Evolutionary conservation across 2,888 invertebrate genomes (phyloP).

Genomic region (Colostygia pectinataria): DNA sequence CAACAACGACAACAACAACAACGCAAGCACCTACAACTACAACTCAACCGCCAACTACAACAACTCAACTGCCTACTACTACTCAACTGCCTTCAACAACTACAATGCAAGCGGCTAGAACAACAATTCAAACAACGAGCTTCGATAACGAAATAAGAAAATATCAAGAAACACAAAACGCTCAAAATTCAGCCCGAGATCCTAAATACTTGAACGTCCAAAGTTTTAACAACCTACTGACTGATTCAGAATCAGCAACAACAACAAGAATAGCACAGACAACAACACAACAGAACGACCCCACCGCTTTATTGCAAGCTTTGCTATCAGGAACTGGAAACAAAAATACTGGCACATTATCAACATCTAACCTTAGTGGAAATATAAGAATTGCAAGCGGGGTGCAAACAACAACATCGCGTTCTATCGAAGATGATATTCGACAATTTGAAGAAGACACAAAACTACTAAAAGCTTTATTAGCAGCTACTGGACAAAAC

Average conservation of each 20-base stretch:
- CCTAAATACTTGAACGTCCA: slow-evolving; percentile 64
- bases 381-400: slow-evolving; percentile 40
- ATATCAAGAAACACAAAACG: slow-evolving; percentile 55
- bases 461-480: slow-evolving; percentile 68
- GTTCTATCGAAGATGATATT: slow-evolving; percentile 73
- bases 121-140: slow-evolving; percentile 46
- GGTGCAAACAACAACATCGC: slow-evolving; percentile 55
- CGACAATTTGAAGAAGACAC: slow-evolving; percentile 76
- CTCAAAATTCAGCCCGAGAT: slow-evolving; percentile 64
- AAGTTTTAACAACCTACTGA: slow-evolving; percentile 40
- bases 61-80: slow-evolving; percentile 30
- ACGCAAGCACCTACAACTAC: slow-evolving; percentile 35
- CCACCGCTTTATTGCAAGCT: slow-evolving; percentile 61
- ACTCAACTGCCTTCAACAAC: slow-evolving; percentile 27
- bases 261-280: slow-evolving; percentile 40
- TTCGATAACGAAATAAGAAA: slow-evolving; percentile 55
- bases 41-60: slow-evolving; percentile 32
- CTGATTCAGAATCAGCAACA: slow-evolving; percentile 39
- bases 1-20: slow-evolving; percentile 22
- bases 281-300: slow-evolving; percentile 44
- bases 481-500: slow-evolving; percentile 72
- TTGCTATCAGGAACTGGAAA: slow-evolving; percentile 55
- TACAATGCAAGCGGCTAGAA: slow-evolving; percentile 31
- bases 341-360: slow-evolving; percentile 43
- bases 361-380: slow-evolving; percentile 42